Base-by-base conservation (phyloP, 2,797 vertebrate genomes). In the Botia kubotai region DNA sequence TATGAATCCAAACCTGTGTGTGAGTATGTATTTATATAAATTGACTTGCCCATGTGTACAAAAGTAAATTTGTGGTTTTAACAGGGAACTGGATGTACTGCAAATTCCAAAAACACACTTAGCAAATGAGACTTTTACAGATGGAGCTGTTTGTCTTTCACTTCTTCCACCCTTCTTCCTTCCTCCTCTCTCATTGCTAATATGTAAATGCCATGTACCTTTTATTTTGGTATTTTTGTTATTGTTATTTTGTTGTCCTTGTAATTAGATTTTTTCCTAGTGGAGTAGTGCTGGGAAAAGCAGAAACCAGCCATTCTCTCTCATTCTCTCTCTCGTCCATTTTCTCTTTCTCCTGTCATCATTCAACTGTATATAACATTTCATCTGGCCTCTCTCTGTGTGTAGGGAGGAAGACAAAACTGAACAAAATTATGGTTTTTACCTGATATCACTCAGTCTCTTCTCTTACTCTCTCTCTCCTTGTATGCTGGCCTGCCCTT, bases 181-280 rank as follows among this genome's bases (percentile, higher is more conserved):
- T 69, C 33, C 66, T 81, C 67, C 82, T 87, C 87, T 90, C 88
- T 88, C 90, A 93, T 91, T 88, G 92, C 93, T 94, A 91, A 91
- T 93, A 91, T 95, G 94, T 95, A 95, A 95, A 95, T 95, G 94
- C 93, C 91, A 93, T 93, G 91, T 93, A 93, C 90, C 92, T 93
- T 94, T 94, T 93, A 91, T 91, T 90, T 91, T 91, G 91, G 80
- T 82, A 86, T 93, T 92, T 83, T 93, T 93, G 86, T 94, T 92
- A 86, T 93, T 93, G 87, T 93, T 94, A 90, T 93, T 91, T 90
- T 93, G 86, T 92, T 93, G 90, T 93, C 92, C 87, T 92, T 92
- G 91, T 94, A 89, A 89, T 91, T 92, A 84, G 82, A 80, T 88
- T 86, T 82, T 82, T 60, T 77, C 91, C 84, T 92, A 91, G 90